A percentile compares a stretch with the other conserved stretches of the same genome.
Conservation (phyloP, 2,113 vertebrate genomes). For the Actenoides hombroni region DNA sequence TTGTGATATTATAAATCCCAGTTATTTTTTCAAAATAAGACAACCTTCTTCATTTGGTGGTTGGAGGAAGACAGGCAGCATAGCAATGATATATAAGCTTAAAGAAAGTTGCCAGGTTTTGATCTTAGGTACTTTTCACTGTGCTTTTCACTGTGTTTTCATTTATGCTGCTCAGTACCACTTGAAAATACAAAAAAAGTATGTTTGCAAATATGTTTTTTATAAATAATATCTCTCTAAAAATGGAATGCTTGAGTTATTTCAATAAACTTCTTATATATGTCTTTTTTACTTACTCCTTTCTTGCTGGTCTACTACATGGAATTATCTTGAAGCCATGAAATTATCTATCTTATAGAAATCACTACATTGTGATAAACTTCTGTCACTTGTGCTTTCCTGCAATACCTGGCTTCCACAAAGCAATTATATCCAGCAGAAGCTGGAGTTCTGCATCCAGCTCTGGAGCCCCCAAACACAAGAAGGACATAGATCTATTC, state of each 20-base stretch:
- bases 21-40: neutral
- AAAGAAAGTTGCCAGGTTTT: neutral
- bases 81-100: neutral
- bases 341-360: neutral
- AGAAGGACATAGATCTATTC: too few species aligned
- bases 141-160: too few species aligned
- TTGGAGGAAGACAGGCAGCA: neutral
- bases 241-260: neutral
- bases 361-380: neutral
- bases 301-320: neutral
- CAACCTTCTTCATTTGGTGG: neutral
- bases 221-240: neutral
- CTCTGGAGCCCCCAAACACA: too few species aligned
- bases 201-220: neutral
- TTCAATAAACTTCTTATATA: neutral
- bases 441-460: too few species aligned
- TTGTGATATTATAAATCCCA: neutral
- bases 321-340: neutral
- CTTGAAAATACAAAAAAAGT: neutral
- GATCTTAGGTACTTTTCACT: neutral
- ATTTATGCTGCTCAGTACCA: neutral
- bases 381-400: neutral
- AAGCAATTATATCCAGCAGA: constrained; percentile 69
- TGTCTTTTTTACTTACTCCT: neutral
- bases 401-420: constrained; percentile 74